Base-by-base conservation (phyloP, 2,888 invertebrate species). In the Bombylius major region DNA sequence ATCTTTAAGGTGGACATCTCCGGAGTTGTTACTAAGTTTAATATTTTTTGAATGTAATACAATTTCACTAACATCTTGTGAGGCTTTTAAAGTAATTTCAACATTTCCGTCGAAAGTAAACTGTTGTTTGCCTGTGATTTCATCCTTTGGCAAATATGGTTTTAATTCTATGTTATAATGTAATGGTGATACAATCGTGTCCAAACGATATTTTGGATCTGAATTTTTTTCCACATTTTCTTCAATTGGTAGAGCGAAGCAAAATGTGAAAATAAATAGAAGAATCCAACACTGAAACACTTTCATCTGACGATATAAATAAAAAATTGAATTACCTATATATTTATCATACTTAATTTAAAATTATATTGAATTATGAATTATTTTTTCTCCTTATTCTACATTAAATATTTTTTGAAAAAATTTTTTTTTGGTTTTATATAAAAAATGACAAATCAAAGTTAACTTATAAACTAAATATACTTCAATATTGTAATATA, bases 131-230 rank as follows among this genome's bases (percentile, higher is more conserved):
- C 14, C 52, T 1, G 58, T 59, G 36, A 47, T 12, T 59, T 70
- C 68, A 46, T n/a, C 56, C 13, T 61, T 63, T 33, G 75, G 69
- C 5, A 82, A 73, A 60, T 78, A 75, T 0, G 82, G 81, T 1
- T 69, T 71, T 6, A 85, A 63, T 0, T 70, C 62, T 0, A 84
- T 70, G 36, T 74, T 70, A 60, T 84, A 86, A n/a, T 69, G 69
- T 0, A 61, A 63, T 0, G 84, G 85, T 3, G 56, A 57, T 0
- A 82, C 74, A 1, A 73, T 72, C 0, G 66, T 70, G 4, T 66
- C 60, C 12, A 73, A 59, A 34, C 71, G 66, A 49, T 70, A 73
- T 4, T 69, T 62, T 7, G 39, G 8, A 11, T 8, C 11, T 42
- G 39, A 4, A 1, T 42, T 36, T 36, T 42, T 4, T 42, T 42